A percentile compares a stretch with the other conserved stretches of the same genome.
These are phyloP conservation scores for Lydus trimaculatus DNA, from an alignment of 2,888 invertebrate genomes.

Conservation along the genomic window DNA sequence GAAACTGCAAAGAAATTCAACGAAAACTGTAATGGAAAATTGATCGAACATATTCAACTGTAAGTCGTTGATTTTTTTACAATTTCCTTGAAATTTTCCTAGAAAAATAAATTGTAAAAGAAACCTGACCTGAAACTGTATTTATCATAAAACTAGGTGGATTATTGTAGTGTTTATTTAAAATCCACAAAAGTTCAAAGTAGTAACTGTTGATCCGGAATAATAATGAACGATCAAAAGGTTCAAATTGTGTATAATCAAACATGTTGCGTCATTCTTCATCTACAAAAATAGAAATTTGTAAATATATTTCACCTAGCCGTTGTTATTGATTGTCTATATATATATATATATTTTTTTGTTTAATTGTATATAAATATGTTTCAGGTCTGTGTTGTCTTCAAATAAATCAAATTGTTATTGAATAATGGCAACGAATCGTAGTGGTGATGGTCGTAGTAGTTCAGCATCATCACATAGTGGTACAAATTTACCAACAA, in stretches of 20 bases:
- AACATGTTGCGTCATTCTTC: not conserved
- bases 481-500: constrained; percentile 55
- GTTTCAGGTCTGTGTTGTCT: constrained; percentile 64
- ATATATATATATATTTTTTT: too few relatives aligned
- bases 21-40: constrained; percentile 60
- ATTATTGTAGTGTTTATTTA: not conserved
- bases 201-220: not conserved
- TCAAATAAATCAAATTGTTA: constrained; percentile 4
- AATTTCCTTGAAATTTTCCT: not conserved
- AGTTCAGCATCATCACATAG: constrained; percentile 60
- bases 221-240: not conserved
- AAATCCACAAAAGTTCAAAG: too few relatives aligned
- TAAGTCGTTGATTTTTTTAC: constrained; percentile 56
- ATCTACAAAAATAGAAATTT: not conserved
- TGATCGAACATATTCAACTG: constrained; percentile 62
- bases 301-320: not conserved
- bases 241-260: not conserved
- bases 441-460: constrained; percentile 62
- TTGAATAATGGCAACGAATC: constrained; percentile 53
- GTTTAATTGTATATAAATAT: constrained; percentile 35
- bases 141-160: constrained; percentile 6
- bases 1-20: constrained; percentile 62
- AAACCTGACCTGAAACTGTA: constrained; percentile 52
- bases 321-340: too few relatives aligned
- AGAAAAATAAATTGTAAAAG: not conserved